Evolutionary conservation across 2,888 invertebrate genomes (phyloP), one percentile per base, ranked within the genome.

Genomic region (Hirudinaria manillensis): DNA sequence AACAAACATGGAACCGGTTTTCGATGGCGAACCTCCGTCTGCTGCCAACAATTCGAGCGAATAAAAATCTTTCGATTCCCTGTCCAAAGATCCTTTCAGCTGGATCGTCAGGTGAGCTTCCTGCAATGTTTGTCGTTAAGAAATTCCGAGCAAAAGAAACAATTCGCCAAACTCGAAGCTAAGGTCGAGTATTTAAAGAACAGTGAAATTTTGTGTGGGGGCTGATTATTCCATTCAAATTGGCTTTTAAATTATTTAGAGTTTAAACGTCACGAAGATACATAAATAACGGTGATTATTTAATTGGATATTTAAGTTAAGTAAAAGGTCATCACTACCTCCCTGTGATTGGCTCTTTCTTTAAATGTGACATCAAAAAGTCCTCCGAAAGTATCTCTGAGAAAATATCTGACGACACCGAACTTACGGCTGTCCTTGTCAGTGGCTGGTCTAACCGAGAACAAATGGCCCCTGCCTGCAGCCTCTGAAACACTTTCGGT

Each of bases 1-100:
- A 6, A 79, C 66, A 2, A 66, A 29, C 51, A 79, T 70, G 3
- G 76, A 67, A 10, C 78, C 78, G 24, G 75, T 70, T 61, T 72
- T 74, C 0, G 72, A 72, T 10, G 79, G 86, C 2, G 92, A 93
- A 0, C 91, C 93, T 0, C 93, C 93, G 84, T 96, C 96, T 61
- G 24, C 61, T 27, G 73, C 73, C 19, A 73, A 13, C 65, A 73
- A 55, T 21, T 27, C 65, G 21, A 73, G 32, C 4, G 32, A 32
- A 36, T 73, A 65, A 32, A 45, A 73, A 10, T 51, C 34, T 34
- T 32, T 65, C 19, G n/a, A 16, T 34, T 73, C 73, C 16, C 73
- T 61, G 38, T 73, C 73, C 19, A 73, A n/a, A 2, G n/a, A 13
- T 21, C 73, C 73, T 16, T 72, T 27, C 1, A 72, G 55, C 2